Conservation (phyloP, 2,797 vertebrate species). For the Echiichthys vipera region DNA sequence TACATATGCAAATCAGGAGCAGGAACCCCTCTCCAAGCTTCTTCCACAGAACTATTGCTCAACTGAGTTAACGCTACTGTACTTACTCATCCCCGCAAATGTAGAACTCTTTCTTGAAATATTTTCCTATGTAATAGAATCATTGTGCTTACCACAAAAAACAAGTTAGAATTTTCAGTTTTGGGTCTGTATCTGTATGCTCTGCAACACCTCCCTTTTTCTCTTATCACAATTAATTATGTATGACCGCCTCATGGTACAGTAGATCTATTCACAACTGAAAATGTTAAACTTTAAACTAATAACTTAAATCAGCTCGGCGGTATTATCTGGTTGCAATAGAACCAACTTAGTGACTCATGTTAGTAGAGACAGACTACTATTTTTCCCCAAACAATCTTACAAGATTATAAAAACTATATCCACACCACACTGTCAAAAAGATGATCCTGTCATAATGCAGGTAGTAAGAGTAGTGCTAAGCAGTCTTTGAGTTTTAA, state of each 20-base stretch:
- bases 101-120: background rate
- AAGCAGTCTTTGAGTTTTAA: too few species aligned
- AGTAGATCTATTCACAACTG: background rate
- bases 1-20: conserved; percentile 8
- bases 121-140: background rate
- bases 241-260: background rate
- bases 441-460: background rate
- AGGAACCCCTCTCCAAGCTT: background rate
- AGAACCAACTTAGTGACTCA: background rate
- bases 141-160: background rate
- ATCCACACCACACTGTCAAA: background rate
- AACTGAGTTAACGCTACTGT: background rate
- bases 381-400: background rate
- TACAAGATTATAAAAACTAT: background rate
- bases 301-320: background rate
- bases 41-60: background rate
- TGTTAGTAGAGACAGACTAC: background rate
- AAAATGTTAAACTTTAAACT: background rate
- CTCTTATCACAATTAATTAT: background rate
- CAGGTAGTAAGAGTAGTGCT: too few species aligned
- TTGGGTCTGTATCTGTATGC: background rate
- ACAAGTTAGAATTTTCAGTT: background rate
- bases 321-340: background rate
- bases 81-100: background rate
- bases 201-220: background rate